phyloP scores from a whole-genome alignment of 2,113 vertebrate species.

The Lanius collurio region DNA sequence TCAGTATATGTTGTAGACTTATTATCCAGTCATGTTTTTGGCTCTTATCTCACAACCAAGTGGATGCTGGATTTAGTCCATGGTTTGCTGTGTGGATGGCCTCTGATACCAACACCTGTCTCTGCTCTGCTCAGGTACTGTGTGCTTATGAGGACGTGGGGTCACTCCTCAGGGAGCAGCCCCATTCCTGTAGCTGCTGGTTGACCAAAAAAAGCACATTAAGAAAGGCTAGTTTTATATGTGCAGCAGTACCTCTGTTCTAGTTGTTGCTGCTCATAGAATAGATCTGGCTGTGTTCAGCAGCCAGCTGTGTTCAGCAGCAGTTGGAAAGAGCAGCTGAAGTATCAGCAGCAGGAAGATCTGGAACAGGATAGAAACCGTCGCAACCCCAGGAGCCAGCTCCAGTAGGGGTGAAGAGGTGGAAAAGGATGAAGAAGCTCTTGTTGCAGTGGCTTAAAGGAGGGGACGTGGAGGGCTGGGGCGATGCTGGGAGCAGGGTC shows the following conservation, averaged over 20 bases:
- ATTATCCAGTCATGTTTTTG: not conserved
- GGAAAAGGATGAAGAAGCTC: not conserved
- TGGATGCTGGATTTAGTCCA: not conserved
- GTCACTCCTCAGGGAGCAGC: not conserved
- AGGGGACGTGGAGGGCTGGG: rapidly evolving
- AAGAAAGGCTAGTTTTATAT: not conserved
- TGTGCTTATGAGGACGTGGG: not conserved
- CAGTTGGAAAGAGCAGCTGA: not conserved
- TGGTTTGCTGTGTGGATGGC: not conserved
- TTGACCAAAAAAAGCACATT: not conserved
- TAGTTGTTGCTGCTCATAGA: not conserved
- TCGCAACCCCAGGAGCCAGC: no score
- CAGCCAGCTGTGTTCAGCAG: not conserved
- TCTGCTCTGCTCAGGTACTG: not conserved
- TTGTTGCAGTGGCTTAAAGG: not conserved
- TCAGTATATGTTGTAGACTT: rapidly evolving
- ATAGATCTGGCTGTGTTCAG: not conserved
- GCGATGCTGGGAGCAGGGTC: not conserved
- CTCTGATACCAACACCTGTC: not conserved
- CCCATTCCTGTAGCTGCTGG: not conserved
- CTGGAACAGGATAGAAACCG: not conserved
- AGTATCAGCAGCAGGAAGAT: not conserved
- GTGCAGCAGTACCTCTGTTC: not conserved
- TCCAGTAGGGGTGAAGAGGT: not conserved
- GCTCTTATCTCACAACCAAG: rapidly evolving